phyloP scores from a whole-genome alignment of 1,140 invertebrate genomes.

The Drosophila virilis region DNA sequence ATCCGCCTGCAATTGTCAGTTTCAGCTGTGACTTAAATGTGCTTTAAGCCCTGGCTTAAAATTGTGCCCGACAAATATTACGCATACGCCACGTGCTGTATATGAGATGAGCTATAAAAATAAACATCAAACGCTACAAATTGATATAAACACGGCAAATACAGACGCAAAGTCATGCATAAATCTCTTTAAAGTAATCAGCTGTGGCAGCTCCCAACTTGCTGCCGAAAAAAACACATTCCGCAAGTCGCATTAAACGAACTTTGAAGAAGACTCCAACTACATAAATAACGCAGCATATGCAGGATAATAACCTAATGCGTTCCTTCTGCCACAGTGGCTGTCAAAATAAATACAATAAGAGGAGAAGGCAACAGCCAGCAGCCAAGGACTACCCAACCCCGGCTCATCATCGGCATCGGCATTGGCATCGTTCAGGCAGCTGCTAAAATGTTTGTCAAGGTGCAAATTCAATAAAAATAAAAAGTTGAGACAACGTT shows the following conservation, averaged over 20 bases:
- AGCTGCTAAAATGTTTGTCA: constrained; percentile 54
- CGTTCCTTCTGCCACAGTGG: constrained; percentile 18
- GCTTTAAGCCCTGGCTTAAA: constrained; percentile 49
- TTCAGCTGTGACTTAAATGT: constrained; percentile 36
- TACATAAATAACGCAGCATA: constrained; percentile 45
- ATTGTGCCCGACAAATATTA: constrained; percentile 26
- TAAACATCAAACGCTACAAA: constrained; percentile 44
- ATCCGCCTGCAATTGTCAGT: constrained; percentile 17
- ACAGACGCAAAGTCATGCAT: constrained; percentile 57
- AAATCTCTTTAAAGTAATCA: constrained; percentile 68
- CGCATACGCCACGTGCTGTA: constrained; percentile 53
- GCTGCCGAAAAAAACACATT: not conserved
- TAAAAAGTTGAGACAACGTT: constrained; percentile 39
- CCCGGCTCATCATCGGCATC: constrained; percentile 13
- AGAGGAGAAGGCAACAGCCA: not conserved
- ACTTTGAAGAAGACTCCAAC: constrained; percentile 21
- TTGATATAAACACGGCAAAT: constrained; percentile 23
- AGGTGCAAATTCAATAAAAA: constrained; percentile 58
- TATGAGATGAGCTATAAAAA: constrained; percentile 32
- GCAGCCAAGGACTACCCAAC: not conserved
- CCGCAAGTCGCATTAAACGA: constrained; percentile 11
- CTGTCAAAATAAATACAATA: constrained; percentile 55
- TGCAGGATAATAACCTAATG: constrained; percentile 48
- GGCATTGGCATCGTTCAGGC: constrained; percentile 14
- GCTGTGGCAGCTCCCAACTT: constrained; percentile 36